A percentile compares a stretch with the other conserved stretches of the same genome.
Evolutionary conservation across 2,113 vertebrate species (phyloP).

Genomic region (Bagarius yarrelli): DNA sequence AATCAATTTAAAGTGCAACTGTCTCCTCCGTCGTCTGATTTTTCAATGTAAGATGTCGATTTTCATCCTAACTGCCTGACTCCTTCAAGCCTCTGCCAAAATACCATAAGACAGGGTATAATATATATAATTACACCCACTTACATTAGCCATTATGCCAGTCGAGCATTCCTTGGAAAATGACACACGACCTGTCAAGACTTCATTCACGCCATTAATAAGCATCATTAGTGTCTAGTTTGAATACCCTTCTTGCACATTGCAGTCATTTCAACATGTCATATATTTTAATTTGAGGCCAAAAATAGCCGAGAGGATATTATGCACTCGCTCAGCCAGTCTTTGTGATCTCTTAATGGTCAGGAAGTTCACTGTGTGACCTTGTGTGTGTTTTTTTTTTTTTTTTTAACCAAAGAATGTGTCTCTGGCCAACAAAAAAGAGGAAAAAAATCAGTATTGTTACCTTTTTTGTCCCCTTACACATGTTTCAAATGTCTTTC

Average conservation of each 20-base stretch:
- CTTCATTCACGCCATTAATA: conserved; percentile 86
- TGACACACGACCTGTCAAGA: conserved; percentile 86
- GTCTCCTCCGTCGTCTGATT: conserved; percentile 51
- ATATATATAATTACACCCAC: conserved; percentile 87
- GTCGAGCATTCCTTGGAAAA: conserved; percentile 80
- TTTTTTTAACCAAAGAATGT: conserved; percentile 69
- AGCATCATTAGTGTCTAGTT: conserved; percentile 84
- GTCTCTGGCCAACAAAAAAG: conserved; percentile 57
- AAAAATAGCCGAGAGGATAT: conserved; percentile 84
- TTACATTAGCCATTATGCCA: conserved; percentile 85
- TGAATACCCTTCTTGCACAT: conserved; percentile 83
- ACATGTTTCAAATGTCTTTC: not conserved
- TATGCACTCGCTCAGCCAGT: conserved; percentile 78
- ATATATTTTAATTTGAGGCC: conserved; percentile 86
- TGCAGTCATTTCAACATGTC: conserved; percentile 85
- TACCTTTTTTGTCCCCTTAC: not conserved
- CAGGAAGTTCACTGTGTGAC: conserved; percentile 77
- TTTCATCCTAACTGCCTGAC: conserved; percentile 75
- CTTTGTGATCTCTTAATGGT: conserved; percentile 81
- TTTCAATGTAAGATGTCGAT: conserved; percentile 69
- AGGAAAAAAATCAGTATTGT: not conserved
- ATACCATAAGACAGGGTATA: conserved; percentile 85
- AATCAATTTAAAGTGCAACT: conserved; percentile 42
- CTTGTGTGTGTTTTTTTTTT: conserved; percentile 68
- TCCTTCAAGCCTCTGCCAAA: conserved; percentile 81